phyloP scores from a whole-genome alignment of 92 coral and sea anemone genomes.

The Parazoanthus atlanticus region DNA sequence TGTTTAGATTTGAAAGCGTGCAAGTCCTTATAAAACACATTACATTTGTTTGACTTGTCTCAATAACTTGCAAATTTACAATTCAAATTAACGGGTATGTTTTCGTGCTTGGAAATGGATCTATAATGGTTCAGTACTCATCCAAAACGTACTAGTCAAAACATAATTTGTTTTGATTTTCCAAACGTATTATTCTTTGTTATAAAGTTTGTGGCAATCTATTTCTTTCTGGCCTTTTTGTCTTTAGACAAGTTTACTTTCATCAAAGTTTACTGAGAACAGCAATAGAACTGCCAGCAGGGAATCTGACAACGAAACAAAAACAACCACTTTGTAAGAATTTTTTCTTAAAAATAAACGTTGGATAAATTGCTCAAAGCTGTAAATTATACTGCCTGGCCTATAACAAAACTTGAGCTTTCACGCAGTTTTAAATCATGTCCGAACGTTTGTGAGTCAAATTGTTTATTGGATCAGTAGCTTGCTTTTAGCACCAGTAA shows the following conservation, averaged over 20 bases:
- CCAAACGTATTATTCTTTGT: neutral
- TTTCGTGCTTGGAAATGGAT: neutral
- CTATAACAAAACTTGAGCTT: neutral
- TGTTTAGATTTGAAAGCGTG: neutral
- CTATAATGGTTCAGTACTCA: neutral
- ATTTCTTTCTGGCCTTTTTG: neutral
- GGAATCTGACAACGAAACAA: slow-evolving; percentile 5
- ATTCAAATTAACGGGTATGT: slow-evolving; percentile 26
- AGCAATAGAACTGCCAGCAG: neutral
- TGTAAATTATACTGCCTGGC: neutral
- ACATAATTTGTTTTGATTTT: neutral
- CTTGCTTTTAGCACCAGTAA: neutral
- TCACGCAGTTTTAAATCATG: neutral
- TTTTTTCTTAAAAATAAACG: neutral
- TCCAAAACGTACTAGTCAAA: neutral
- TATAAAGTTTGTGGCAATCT: neutral
- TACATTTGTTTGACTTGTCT: neutral
- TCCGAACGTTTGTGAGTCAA: neutral
- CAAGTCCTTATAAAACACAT: neutral
- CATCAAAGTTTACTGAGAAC: neutral
- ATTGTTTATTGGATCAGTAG: neutral
- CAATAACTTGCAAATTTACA: slow-evolving; percentile 34
- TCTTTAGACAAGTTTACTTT: neutral
- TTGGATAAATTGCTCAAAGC: neutral
- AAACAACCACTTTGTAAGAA: neutral